Percentiles rank a stretch among this genome's conserved stretches.
Conservation (phyloP, 2,888 invertebrate species). For the Drosophila multiciliata region DNA sequence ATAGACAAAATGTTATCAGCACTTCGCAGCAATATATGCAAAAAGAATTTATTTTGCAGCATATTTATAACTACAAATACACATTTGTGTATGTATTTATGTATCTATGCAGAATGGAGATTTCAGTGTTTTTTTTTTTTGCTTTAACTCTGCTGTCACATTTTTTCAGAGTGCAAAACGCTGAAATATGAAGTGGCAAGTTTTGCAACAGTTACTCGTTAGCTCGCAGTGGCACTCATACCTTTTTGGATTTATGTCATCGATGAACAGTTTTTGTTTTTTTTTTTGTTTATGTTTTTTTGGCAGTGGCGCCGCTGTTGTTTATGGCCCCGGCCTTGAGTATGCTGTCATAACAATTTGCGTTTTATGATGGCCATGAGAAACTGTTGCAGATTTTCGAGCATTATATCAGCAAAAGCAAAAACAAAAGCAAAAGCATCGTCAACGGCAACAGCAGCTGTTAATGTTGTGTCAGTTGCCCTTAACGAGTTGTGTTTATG, state of each 20-base stretch:
- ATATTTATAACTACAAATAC: neutral
- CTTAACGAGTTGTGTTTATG: constrained; percentile 55
- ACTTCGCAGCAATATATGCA: neutral
- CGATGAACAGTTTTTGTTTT: constrained; percentile 27
- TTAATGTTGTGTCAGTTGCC: constrained; percentile 50
- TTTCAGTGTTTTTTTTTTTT: neutral
- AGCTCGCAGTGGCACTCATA: constrained; percentile 4
- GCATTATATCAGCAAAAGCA: constrained; percentile 23
- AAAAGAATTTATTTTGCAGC: neutral
- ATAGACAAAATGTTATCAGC: neutral
- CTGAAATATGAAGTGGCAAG: constrained; percentile 1
- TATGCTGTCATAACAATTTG: constrained; percentile 59
- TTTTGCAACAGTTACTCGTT: constrained; percentile 1
- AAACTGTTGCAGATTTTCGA: constrained; percentile 57
- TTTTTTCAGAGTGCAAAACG: neutral
- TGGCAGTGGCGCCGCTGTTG: constrained; percentile 28
- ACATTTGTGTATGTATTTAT: neutral
- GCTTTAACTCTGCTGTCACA: neutral
- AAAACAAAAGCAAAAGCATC: constrained; percentile 2
- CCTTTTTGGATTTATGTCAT: constrained; percentile 57
- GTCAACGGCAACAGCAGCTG: constrained; percentile 17
- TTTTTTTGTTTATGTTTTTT: constrained; percentile 4
- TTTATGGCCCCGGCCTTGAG: constrained; percentile 52
- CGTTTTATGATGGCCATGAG: constrained; percentile 59
- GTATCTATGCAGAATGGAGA: neutral